Base-by-base conservation (phyloP, 2,797 vertebrate genomes). In the Enoplosus armatus region DNA sequence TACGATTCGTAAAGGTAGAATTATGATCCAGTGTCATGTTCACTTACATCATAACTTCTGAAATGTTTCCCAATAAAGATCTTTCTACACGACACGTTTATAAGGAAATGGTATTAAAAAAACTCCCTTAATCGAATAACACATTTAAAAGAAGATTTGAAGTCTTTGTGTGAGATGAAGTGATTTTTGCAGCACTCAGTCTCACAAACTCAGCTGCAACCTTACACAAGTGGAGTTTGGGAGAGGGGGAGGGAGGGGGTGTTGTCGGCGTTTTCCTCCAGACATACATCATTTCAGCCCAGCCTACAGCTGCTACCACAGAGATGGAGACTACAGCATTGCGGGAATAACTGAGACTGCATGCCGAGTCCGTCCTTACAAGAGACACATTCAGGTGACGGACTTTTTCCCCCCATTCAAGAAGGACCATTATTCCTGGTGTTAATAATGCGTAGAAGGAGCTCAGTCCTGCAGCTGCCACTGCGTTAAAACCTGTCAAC, bases 251-350 rank as follows among this genome's bases (percentile, higher is more conserved):
- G 70, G 50, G 77, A 35, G 82, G 74, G 75, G 79, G 78, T 26
- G 84, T 72, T 79, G 64, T 85, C 76, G 72, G 83, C 61, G 61
- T 80, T 79, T 78, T 80, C 87, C 85, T 86, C 84, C 84, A 86
- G 84, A 89, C 83, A 79, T 79, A 39, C 88, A 91, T 90, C 86
- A 87, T 86, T 90, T 85, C 73, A 85, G 78, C 74, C 82, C 60
- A 77, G 79, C 80, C 85, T 84, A 60, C 90, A 88, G 84, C 90
- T 88, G 90, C 89, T 85, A 37, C 60, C 67, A 70, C 82, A 68
- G 85, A 84, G 79, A 88, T 84, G 89, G 87, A 89, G 83, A 88
- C 77, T 70, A 80, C 91, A 88, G 91, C 94, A 93, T 22, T 94
- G 93, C 93, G 89, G 91, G 91, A 89, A 65, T 88, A 86, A 87